These are phyloP conservation scores for Idaea straminata DNA, from an alignment of 2,888 invertebrate species.

Conservation along the genomic window DNA sequence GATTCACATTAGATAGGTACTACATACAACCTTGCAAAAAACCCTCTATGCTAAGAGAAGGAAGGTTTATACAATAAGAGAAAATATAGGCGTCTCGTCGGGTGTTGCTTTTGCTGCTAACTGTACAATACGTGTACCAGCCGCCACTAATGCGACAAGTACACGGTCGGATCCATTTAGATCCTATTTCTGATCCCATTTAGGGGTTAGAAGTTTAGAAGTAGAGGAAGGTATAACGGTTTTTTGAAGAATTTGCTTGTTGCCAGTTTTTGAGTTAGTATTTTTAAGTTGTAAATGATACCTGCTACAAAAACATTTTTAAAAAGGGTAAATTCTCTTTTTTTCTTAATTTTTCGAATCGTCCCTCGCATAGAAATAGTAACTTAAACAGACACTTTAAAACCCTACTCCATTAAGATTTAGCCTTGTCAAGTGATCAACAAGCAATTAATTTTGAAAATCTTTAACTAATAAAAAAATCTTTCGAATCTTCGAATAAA, in stretches of 20 bases:
- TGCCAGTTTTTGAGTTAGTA: neutral
- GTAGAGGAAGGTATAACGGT: neutral
- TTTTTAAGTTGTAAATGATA: neutral
- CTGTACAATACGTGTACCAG: neutral
- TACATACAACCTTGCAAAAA: neutral
- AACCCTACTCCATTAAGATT: too few relatives aligned
- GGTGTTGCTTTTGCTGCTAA: neutral
- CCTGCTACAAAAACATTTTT: too few relatives aligned
- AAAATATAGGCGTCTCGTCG: neutral
- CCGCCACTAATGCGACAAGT: constrained; percentile 11
- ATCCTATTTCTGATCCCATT: constrained; percentile 12
- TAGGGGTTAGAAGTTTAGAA: constrained; percentile 8
- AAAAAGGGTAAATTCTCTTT: too few relatives aligned
- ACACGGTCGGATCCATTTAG: constrained; percentile 11
- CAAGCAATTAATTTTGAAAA: too few relatives aligned
- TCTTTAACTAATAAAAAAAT: too few relatives aligned
- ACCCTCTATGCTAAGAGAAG: neutral
- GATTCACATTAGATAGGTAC: constrained; percentile 41
- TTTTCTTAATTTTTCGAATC: too few relatives aligned
- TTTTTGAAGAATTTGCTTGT: neutral
- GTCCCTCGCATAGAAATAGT: too few relatives aligned
- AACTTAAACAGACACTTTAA: too few relatives aligned
- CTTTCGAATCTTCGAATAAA: too few relatives aligned
- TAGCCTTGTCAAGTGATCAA: too few relatives aligned
- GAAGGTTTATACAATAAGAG: neutral